Evolutionary conservation across 2,797 vertebrate genomes (phyloP), one percentile per base, ranked within the genome.

Genomic region (Gambelia wislizenii): DNA sequence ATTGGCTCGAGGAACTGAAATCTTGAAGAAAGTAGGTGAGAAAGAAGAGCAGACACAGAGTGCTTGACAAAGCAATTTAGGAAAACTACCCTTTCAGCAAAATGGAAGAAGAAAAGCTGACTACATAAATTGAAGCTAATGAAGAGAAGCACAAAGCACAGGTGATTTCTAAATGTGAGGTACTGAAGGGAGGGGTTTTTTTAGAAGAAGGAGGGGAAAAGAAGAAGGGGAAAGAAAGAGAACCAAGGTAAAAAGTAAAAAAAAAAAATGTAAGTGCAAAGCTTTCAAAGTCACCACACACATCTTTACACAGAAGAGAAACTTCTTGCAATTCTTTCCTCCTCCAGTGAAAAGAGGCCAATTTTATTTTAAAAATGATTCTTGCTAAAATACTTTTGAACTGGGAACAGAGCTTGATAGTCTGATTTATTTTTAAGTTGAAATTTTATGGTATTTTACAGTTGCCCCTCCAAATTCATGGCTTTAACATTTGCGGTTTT

Each of bases 61-160:
- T 83, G 56, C 72, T 74, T 92, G 74, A 91, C 39, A 83, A 94
- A 93, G 87, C 22, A 8, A 86, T 89, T 86, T 83, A 82, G 77
- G 74, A 88, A 91, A 92, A 75, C 78, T 91, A 90, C 91, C 86
- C 39, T 94, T 95, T 93, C 90, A 94, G 87, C 88, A 94, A 93
- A 95, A 92, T 42, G 36, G 72, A n/a, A 80, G 83, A 78, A 87
- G 80, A 94, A 93, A 92, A 91, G 80, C 83, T 93, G 89, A 88
- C 86, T 95, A 83, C 44, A 59, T 89, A 64, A 87, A 87, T 85
- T 91, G 88, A 92, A 64, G 59, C 80, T 92, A 95, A 91, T 93
- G 90, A 94, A 94, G 84, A 91, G 79, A 94, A 91, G 74, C 72
- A 91, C n/a, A 85, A 91, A 89, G 61, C 69, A 87, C 30, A 92